These are phyloP conservation scores for Bombus ignitus DNA, from an alignment of 1,140 invertebrate genomes.

Conservation along the genomic window DNA sequence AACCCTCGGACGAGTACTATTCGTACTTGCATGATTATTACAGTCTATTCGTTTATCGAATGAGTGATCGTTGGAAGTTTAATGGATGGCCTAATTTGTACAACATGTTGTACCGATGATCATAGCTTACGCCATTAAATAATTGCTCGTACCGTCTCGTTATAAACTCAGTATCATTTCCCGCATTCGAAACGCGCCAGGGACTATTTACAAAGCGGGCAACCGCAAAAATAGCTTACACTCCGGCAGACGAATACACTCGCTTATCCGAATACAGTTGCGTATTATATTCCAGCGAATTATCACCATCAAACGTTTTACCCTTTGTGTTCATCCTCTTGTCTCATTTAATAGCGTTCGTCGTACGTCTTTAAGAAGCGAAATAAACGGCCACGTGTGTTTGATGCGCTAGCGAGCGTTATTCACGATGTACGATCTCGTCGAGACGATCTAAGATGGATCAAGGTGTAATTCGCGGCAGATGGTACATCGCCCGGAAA, in stretches of 20 bases:
- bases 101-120: neutral
- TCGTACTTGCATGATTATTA: neutral
- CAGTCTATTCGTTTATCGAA: neutral
- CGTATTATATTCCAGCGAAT: neutral
- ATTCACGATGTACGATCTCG: neutral
- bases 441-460: neutral
- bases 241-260: neutral
- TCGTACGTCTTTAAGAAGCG: neutral
- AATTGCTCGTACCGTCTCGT: neutral
- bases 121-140: neutral
- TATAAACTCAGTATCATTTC: neutral
- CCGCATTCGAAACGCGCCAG: neutral
- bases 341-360: no score
- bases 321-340: neutral
- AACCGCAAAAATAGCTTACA: neutral
- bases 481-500: constrained; percentile 31
- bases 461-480: constrained; percentile 30
- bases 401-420: neutral
- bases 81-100: neutral
- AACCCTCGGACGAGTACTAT: no score
- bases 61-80: neutral
- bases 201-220: neutral
- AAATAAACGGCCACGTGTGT: neutral
- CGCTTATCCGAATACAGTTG: neutral
- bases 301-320: neutral